Evolutionary conservation across 2,888 invertebrate species (phyloP).

Genomic region (Nymphalis polychloros): DNA sequence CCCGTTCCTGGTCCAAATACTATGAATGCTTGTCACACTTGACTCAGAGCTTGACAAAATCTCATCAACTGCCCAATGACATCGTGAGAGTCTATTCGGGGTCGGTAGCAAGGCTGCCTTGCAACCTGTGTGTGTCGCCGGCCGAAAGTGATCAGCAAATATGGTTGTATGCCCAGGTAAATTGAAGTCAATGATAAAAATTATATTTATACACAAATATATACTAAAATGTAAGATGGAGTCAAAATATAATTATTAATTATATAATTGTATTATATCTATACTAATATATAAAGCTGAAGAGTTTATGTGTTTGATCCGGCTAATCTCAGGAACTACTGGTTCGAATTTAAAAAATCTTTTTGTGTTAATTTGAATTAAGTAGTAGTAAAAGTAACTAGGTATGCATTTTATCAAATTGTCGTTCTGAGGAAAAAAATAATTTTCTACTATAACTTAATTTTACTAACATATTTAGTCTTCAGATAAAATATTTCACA

Average conservation of each 20-base stretch:
- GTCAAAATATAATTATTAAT: too few relatives aligned
- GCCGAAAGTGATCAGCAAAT: not conserved
- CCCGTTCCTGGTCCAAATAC: constrained; percentile 28
- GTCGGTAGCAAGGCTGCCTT: constrained; percentile 7
- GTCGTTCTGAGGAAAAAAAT: too few relatives aligned
- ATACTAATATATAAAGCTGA: too few relatives aligned
- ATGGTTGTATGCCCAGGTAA: constrained; percentile 19
- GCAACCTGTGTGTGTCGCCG: constrained; percentile 8
- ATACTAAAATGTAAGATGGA: not conserved
- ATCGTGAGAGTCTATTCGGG: constrained; percentile 17
- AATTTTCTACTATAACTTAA: not conserved
- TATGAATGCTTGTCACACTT: constrained; percentile 48
- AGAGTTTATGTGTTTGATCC: too few relatives aligned
- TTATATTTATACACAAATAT: not conserved
- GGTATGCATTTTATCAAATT: too few relatives aligned
- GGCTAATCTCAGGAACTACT: too few relatives aligned
- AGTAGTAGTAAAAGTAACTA: too few relatives aligned
- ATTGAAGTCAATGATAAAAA: not conserved
- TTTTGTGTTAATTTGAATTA: too few relatives aligned
- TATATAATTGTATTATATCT: too few relatives aligned
- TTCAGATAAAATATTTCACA: constrained; percentile 37
- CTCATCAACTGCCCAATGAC: constrained; percentile 56
- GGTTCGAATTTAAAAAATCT: too few relatives aligned
- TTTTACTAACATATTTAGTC: constrained; percentile 8
- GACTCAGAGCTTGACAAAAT: constrained; percentile 47